These are phyloP conservation scores for Laodelphax striatellus DNA, from an alignment of 1,140 invertebrate species.

Conservation along the genomic window DNA sequence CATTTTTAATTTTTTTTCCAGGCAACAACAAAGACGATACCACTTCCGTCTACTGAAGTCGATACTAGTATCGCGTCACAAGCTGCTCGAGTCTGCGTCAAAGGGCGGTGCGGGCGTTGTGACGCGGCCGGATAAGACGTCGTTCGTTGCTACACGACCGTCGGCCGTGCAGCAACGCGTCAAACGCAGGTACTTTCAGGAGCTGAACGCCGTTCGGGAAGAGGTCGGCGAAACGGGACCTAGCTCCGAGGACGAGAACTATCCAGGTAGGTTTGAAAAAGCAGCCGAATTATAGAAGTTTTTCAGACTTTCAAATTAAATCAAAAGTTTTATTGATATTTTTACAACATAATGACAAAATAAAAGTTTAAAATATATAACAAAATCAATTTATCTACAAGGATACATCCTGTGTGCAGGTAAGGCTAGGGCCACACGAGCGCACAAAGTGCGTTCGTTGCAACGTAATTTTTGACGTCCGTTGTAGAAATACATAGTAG, in stretches of 20 bases:
- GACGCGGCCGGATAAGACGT: slow-evolving; percentile 33
- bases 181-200: slow-evolving; percentile 40
- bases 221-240: slow-evolving; percentile 50
- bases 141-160: slow-evolving; percentile 27
- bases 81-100: slow-evolving; percentile 44
- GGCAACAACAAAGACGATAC: slow-evolving; percentile 36
- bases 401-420: too few relatives aligned
- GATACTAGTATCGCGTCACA: slow-evolving; percentile 54
- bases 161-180: slow-evolving; percentile 35
- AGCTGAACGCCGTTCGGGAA: slow-evolving; percentile 37
- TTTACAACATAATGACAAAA: too few relatives aligned
- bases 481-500: too few relatives aligned
- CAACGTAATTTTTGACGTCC: too few relatives aligned
- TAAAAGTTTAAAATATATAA: too few relatives aligned
- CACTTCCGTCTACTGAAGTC: slow-evolving; percentile 37
- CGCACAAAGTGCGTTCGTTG: too few relatives aligned
- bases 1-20: slow-evolving; percentile 15
- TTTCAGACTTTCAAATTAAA: too few relatives aligned
- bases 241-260: slow-evolving; percentile 57
- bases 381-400: too few relatives aligned
- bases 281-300: too few relatives aligned
- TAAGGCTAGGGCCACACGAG: too few relatives aligned
- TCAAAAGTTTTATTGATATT: too few relatives aligned
- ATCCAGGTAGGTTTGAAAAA: slow-evolving; percentile 37
- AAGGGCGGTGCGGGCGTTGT: slow-evolving; percentile 39